These are phyloP conservation scores for Cyphomyrus plagiostoma DNA, from an alignment of 2,113 vertebrate genomes.

Conservation along the genomic window DNA sequence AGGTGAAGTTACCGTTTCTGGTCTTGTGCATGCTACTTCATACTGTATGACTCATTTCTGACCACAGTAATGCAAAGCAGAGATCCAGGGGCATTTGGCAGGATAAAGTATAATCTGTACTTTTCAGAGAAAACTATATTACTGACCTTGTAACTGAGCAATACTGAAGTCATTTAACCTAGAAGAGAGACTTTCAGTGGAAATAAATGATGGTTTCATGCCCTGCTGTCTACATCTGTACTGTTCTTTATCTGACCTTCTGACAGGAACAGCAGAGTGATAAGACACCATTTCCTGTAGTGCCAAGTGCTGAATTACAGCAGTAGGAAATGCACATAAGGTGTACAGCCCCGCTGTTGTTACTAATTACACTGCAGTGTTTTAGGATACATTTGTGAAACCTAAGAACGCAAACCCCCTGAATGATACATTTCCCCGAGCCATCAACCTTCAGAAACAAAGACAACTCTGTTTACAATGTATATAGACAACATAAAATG, in stretches of 20 bases:
- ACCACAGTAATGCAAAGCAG: neutral
- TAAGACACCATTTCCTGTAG: constrained; percentile 14
- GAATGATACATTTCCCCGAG: neutral
- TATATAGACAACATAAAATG: neutral
- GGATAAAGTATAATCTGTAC: neutral
- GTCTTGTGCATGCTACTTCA: neutral
- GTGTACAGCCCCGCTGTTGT: neutral
- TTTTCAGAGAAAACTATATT: neutral
- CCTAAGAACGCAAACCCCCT: neutral
- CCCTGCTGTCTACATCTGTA: neutral
- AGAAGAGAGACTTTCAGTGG: neutral
- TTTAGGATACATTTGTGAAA: neutral
- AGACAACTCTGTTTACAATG: neutral
- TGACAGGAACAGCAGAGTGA: neutral
- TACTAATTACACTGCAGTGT: neutral
- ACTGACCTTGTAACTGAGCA: neutral
- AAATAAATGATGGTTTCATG: neutral
- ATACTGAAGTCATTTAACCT: neutral
- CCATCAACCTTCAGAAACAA: constrained; percentile 1
- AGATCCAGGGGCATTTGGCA: neutral
- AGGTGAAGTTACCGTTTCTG: neutral
- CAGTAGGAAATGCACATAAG: neutral
- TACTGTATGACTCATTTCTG: constrained; percentile 2
- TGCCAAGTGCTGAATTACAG: neutral
- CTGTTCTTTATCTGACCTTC: neutral